Evolutionary conservation across 2,888 invertebrate species (phyloP), one percentile per base, ranked within the genome.

Genomic region (Prosapia bicincta): DNA sequence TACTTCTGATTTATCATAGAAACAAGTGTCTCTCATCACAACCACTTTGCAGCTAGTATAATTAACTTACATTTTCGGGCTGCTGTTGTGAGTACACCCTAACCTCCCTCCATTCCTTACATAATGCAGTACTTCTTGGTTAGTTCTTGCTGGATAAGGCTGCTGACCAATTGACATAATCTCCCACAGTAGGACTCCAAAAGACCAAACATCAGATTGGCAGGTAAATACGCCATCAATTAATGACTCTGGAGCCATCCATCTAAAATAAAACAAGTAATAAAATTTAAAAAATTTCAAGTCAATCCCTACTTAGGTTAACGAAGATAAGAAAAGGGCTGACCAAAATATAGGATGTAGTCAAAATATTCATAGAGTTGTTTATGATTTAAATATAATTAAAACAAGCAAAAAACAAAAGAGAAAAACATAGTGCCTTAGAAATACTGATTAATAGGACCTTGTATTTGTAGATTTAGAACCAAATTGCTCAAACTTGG

Each of bases 211-310:
- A 85, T 99, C 99, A 0, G 97, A 96, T 84, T 98, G 98, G 71
- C 95, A 94, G 0, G 98, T 97, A 84, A 98, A 99, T 0, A 98
- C 93, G 0, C 98, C 98, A 83, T 98, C 98, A 0, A 96, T 92
- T 13, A 99, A 86, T 26, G 97, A 96, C 85, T 99, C 99, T 0
- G 98, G 98, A 0, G 98, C 93, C 98, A 99, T 98, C 99, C 99
- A 99, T 65, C 85, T 82, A 75, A 30, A 30, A n/a, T n/a, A n/a
- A n/a, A n/a, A n/a, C n/a, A n/a, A n/a, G n/a, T n/a, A n/a, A n/a
- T n/a, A n/a, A n/a, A n/a, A n/a, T n/a, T n/a, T n/a, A n/a, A n/a
- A n/a, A n/a, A n/a, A n/a, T n/a, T n/a, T n/a, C n/a, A n/a, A n/a
- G n/a, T n/a, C n/a, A n/a, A n/a, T n/a, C n/a, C n/a, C n/a, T n/a